Percentiles rank a stretch among this genome's conserved stretches.
phyloP scores from a whole-genome alignment of 2,888 invertebrate species.

The Nomada flava region DNA sequence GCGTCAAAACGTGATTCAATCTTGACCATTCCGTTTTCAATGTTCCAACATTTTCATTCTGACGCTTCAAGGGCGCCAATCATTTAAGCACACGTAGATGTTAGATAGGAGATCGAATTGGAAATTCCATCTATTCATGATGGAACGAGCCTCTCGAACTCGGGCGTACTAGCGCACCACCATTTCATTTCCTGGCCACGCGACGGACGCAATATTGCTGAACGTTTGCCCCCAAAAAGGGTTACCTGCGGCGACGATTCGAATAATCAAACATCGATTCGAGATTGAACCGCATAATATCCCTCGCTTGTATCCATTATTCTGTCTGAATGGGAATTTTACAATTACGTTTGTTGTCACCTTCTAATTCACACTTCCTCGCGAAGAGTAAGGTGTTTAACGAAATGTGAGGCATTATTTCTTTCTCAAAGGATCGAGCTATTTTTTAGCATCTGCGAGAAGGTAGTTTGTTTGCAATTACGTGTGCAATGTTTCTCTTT shows the following conservation, averaged over 20 bases:
- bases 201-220: constrained; percentile 13
- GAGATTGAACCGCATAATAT: neutral
- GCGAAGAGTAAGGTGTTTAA: too few relatives aligned
- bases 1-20: neutral
- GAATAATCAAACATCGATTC: constrained; percentile 25
- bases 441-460: too few relatives aligned
- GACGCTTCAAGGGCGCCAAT: constrained; percentile 21
- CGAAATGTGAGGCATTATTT: too few relatives aligned
- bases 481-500: too few relatives aligned
- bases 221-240: constrained; percentile 4
- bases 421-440: too few relatives aligned
- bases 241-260: constrained; percentile 21
- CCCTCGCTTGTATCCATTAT: neutral
- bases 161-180: neutral
- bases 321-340: neutral
- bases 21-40: constrained; percentile 14
- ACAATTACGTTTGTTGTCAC: neutral
- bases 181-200: constrained; percentile 40
- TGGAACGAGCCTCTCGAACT: constrained; percentile 14
- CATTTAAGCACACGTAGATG: constrained; percentile 45
- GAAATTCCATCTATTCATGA: constrained; percentile 43
- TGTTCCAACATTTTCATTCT: constrained; percentile 1
- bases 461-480: too few relatives aligned
- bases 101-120: constrained; percentile 35
- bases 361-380: neutral